Conservation (phyloP, 2,113 vertebrate species). For the Pollachius pollachius region DNA sequence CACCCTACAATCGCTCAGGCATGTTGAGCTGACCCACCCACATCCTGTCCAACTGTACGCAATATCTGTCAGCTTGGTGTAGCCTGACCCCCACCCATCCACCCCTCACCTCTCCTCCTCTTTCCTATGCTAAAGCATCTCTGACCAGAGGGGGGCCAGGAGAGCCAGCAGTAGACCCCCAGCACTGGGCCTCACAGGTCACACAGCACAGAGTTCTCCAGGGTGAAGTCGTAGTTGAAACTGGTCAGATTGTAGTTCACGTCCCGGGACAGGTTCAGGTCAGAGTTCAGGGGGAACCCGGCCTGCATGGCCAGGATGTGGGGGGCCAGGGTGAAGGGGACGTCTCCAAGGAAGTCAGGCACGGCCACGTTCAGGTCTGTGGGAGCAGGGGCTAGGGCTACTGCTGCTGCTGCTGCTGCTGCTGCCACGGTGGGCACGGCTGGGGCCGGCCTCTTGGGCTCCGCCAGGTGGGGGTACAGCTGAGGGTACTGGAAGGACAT, state of each 20-base stretch:
- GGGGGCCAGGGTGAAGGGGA: constrained; percentile 92
- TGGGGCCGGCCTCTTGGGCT: constrained; percentile 8
- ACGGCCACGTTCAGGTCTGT: constrained; percentile 65
- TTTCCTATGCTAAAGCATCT: too few species aligned
- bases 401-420: neutral
- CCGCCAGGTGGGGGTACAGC: constrained; percentile 7
- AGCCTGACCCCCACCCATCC: neutral
- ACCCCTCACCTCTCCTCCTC: neutral
- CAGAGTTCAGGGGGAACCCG: constrained; percentile 70
- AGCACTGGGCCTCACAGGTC: constrained; percentile 56
- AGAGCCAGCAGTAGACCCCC: neutral
- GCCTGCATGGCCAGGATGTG: constrained; percentile 84
- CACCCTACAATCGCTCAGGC: too few species aligned
- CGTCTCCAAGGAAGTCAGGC: constrained; percentile 84
- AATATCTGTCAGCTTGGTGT: too few species aligned
- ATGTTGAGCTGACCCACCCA: too few species aligned
- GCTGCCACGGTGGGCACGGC: constrained; percentile 28
- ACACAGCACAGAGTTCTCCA: constrained; percentile 93
- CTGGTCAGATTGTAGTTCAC: constrained; percentile 79
- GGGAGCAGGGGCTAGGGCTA: constrained; percentile 16
- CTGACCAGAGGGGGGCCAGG: neutral
- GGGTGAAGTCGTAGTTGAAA: constrained; percentile 93
- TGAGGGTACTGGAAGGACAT: constrained; percentile 34
- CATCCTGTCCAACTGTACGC: too few species aligned
- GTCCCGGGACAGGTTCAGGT: constrained; percentile 77